Evolutionary conservation across 2,888 invertebrate species (phyloP), one percentile per base, ranked within the genome.

Genomic region (Drosophila monieri): DNA sequence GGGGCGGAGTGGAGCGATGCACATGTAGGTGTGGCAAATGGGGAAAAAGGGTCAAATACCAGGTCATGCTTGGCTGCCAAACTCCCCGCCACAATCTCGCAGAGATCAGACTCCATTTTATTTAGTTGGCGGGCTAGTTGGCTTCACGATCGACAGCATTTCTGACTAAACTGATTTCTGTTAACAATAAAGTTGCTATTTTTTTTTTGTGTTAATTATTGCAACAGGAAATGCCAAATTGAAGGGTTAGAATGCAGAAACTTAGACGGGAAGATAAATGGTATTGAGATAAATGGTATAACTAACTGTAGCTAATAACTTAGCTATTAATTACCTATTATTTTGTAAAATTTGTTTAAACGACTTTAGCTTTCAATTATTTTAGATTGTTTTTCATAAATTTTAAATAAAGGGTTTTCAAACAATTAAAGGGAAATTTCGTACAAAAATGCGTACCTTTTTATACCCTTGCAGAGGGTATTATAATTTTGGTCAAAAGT

Each of bases 1-100:
- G 18, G 9, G 39, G 9, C 15, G 35, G 21, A 18, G 10, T 12
- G 4, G 48, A n/a, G 27, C 21, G 15, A 6, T 51, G 61, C 35
- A 37, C 51, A 41, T 44, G 43, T 46, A 25, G 56, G 65, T 32
- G 51, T 66, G 66, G 57, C 46, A 35, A 37, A 51, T 54, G 48
- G 32, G 37, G 43, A 41, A 55, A 66, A 37, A 66, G 68, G 68
- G 68, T 58, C 56, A 68, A 59, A 68, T 67, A 35, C 37, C 67
- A 35, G 57, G 57, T 57, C 41, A 67, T 57, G 67, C 51, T 57
- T 32, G 37, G 67, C 53, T 65, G 65, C 3, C 39, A 32, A 48
- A 18, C 14, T 54, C n/a, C 47, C 47, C 47, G 37, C 46, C 46
- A 25, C 62, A 64, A 62, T 52, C 65, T 64, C 15, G 8, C 37